A percentile compares a stretch with the other conserved stretches of the same genome.
These are phyloP conservation scores for Lasioglossum calceatum DNA, from an alignment of 2,888 invertebrate species.

Conservation along the genomic window DNA sequence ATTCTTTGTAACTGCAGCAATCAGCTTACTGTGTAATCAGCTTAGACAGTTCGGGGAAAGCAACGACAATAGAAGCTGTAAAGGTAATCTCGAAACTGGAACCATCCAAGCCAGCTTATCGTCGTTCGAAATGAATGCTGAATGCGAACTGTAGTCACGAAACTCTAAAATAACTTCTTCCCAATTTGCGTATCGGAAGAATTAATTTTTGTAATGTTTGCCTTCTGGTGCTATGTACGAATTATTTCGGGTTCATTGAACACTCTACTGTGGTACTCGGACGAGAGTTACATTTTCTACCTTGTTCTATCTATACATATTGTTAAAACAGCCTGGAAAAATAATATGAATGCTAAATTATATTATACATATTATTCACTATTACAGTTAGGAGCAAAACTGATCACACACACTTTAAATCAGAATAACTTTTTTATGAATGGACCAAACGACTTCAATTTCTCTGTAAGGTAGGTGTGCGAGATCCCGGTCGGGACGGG, in stretches of 20 bases:
- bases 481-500: no score
- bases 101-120: neutral
- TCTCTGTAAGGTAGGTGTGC: no score
- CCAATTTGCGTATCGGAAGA: neutral
- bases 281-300: no score
- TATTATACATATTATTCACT: no score
- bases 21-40: slow-evolving; percentile 30
- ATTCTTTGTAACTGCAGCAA: slow-evolving; percentile 27
- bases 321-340: no score
- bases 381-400: no score
- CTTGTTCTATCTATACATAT: no score
- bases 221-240: neutral
- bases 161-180: neutral
- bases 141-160: neutral
- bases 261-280: neutral
- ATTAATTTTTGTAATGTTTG: neutral
- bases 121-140: neutral
- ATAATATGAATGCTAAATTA: no score
- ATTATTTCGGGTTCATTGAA: neutral
- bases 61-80: slow-evolving; percentile 1
- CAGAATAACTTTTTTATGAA: no score
- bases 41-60: slow-evolving; percentile 12
- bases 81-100: slow-evolving; percentile 13
- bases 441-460: no score
- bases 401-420: no score